Evolutionary conservation across 2,113 vertebrate genomes (phyloP).

Genomic region (Saiga tatarica): DNA sequence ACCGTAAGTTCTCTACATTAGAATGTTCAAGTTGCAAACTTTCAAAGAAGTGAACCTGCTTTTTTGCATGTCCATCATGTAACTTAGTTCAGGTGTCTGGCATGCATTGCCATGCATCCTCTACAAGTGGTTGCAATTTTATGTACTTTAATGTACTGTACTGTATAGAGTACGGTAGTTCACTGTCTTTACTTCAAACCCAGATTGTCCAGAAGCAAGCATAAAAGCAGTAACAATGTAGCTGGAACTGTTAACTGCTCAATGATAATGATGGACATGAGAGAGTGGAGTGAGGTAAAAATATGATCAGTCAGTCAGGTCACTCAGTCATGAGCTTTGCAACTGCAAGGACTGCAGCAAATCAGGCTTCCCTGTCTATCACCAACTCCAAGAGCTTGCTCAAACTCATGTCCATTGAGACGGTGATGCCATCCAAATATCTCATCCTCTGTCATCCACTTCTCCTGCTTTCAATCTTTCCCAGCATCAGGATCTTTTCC

Average conservation of each 20-base stretch:
- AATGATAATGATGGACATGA: not conserved
- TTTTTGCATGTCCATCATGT: not conserved
- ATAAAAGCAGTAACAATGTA: not conserved
- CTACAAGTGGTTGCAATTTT: not conserved
- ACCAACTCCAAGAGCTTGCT: not conserved
- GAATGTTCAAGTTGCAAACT: not conserved
- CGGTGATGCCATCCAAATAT: not conserved
- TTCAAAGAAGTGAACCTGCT: not conserved
- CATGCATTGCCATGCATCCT: not conserved
- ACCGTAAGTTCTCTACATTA: rapidly evolving
- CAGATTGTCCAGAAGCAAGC: not conserved
- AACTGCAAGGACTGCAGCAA: not conserved
- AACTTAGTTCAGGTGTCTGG: not conserved
- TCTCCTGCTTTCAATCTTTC: not conserved
- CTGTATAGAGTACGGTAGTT: not conserved
- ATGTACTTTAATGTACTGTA: not conserved
- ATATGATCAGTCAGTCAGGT: not conserved
- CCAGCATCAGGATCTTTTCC: not conserved
- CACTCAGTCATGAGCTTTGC: not conserved
- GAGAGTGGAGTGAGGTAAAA: not conserved
- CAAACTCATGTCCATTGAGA: not conserved
- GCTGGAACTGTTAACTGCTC: not conserved
- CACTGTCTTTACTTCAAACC: not conserved
- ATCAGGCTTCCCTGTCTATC: not conserved
- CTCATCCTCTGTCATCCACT: not conserved